phyloP scores from a whole-genome alignment of 2,888 invertebrate species.

The Dione juno region DNA sequence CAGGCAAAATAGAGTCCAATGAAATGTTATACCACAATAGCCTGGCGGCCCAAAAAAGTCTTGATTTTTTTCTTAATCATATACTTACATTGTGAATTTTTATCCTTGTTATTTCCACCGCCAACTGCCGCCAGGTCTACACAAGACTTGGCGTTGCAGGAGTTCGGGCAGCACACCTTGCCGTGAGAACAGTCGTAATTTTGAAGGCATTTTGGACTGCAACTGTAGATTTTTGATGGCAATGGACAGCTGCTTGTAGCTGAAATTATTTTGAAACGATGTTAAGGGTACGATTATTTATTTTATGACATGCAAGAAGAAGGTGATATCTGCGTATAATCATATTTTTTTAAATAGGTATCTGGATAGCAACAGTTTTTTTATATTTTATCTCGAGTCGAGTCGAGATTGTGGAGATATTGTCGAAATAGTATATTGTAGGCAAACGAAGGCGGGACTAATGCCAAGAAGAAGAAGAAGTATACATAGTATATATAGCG shows the following conservation, averaged over 20 bases:
- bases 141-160: slow-evolving; percentile 88
- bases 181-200: slow-evolving; percentile 87
- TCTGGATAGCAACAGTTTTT: too few species aligned
- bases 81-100: slow-evolving; percentile 60
- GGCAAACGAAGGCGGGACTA: too few species aligned
- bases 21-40: background rate
- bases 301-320: too few species aligned
- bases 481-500: too few species aligned
- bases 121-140: slow-evolving; percentile 70
- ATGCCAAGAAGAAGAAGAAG: too few species aligned
- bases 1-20: too few species aligned
- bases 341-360: too few species aligned
- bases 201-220: slow-evolving; percentile 87
- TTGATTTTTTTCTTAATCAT: too few species aligned
- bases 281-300: background rate
- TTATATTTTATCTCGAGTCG: too few species aligned
- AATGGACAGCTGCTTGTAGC: slow-evolving; percentile 84
- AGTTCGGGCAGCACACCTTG: slow-evolving; percentile 87
- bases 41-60: background rate
- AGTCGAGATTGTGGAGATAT: too few species aligned
- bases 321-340: too few species aligned
- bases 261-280: slow-evolving; percentile 27
- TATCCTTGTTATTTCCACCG: slow-evolving; percentile 58
- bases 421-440: too few species aligned
- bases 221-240: slow-evolving; percentile 85